phyloP scores from a whole-genome alignment of 2,113 vertebrate species.

The Meriones unguiculatus region DNA sequence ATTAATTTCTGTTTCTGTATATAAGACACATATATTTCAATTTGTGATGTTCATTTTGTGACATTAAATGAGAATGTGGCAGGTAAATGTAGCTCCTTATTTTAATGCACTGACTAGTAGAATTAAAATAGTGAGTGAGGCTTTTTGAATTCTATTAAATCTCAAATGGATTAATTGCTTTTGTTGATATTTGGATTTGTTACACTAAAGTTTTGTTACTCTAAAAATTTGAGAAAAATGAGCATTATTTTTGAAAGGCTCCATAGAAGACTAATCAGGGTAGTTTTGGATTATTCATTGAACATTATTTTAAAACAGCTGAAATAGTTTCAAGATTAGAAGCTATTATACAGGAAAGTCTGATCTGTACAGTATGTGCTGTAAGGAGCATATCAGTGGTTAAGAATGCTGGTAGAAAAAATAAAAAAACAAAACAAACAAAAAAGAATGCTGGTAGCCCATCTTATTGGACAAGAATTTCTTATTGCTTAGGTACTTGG shows the following conservation, averaged over 20 bases:
- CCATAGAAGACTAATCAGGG: background rate
- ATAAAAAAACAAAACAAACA: no score
- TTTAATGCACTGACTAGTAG: constrained; percentile 18
- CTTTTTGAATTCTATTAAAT: constrained; percentile 65
- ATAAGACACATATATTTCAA: constrained; percentile 51
- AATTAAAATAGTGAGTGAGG: constrained; percentile 42
- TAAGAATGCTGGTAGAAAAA: background rate
- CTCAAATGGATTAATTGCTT: constrained; percentile 43
- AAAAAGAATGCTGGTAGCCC: background rate
- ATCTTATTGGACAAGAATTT: no score
- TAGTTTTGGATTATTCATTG: background rate
- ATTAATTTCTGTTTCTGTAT: constrained; percentile 42
- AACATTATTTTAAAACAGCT: background rate
- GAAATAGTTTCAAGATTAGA: background rate
- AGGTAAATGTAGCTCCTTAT: constrained; percentile 56
- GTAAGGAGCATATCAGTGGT: background rate
- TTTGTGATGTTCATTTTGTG: constrained; percentile 53
- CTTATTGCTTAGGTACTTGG: background rate
- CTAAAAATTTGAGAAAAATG: constrained; percentile 18
- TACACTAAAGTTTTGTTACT: background rate
- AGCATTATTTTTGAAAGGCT: background rate
- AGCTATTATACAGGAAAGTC: background rate
- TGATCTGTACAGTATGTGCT: background rate
- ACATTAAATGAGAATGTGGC: constrained; percentile 53
- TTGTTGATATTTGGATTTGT: constrained; percentile 34